A percentile compares a stretch with the other conserved stretches of the same genome.
phyloP scores from a whole-genome alignment of 2,888 invertebrate species.

The Aspidiotus rigidus region DNA sequence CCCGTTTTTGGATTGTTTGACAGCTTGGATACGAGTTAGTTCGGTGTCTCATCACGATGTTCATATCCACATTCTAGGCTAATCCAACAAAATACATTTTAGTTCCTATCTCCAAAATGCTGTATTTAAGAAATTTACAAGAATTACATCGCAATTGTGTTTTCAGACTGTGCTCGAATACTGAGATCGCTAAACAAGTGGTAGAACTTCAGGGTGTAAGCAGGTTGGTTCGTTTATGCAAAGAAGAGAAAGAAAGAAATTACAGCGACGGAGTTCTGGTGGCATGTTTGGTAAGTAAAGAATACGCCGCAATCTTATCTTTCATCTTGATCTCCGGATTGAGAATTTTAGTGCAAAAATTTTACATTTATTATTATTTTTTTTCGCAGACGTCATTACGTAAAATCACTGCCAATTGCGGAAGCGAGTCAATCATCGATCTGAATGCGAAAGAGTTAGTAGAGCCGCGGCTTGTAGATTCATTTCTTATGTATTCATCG shows the following conservation, averaged over 20 bases:
- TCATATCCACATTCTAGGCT: too few species aligned
- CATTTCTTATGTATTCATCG: constrained; percentile 66
- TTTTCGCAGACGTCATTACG: constrained; percentile 53
- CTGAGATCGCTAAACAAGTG: constrained; percentile 58
- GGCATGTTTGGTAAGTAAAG: constrained; percentile 52
- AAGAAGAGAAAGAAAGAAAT: constrained; percentile 53
- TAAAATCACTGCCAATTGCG: constrained; percentile 53
- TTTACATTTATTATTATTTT: constrained; percentile 28
- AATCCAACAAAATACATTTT: too few species aligned
- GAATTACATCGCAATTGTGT: background rate
- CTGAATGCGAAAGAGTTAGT: constrained; percentile 64
- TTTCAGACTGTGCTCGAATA: constrained; percentile 56
- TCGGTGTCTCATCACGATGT: too few species aligned
- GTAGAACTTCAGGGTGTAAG: constrained; percentile 59
- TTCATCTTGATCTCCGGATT: constrained; percentile 18
- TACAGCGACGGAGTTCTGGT: constrained; percentile 59
- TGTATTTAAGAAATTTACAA: too few species aligned
- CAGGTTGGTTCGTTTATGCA: constrained; percentile 58
- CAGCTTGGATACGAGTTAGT: too few species aligned
- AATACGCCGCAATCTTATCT: background rate
- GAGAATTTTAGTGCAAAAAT: background rate
- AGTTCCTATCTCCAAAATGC: too few species aligned
- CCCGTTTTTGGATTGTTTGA: too few species aligned
- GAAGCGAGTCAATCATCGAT: constrained; percentile 47
- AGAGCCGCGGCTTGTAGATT: constrained; percentile 65